Evolutionary conservation across 1,140 invertebrate species (phyloP), one percentile per base, ranked within the genome.

Genomic region (Galleria mellonella): DNA sequence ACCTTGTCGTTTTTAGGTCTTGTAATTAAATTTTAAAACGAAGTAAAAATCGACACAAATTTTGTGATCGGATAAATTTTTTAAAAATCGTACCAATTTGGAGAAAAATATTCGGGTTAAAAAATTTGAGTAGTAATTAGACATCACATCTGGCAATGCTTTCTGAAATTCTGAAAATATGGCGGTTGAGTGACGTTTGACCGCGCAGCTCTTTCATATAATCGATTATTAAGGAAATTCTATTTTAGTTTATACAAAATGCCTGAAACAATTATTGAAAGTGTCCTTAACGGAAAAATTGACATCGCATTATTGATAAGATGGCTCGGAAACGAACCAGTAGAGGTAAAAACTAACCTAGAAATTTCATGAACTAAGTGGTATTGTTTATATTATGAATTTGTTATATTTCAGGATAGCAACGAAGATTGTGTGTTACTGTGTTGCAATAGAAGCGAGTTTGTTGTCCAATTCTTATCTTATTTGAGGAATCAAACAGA

Each of bases 231-330:
- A 9, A 43, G 14, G 10, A 9, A 47, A 28, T 51, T 53, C 13
- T 36, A 51, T 62, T 57, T 56, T 55, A 43, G 53, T 47, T 41
- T 59, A 56, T 36, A 30, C 9, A 76, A 76, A 74, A 83, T 79
- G 75, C 55, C 72, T 42, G 76, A 72, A 47, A 69, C 67, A 52
- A 72, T 83, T 47, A 74, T 83, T 46, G 72, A 79, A 68, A 74
- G 63, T 72, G 69, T 70, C 32, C 54, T 83, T 40, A 69, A 47
- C 7, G 77, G 70, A 43, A 74, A 79, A 61, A 55, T 83, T 45
- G 67, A 73, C 17, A 47, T 51, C 29, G 55, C 52, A 17, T 50
- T 78, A 23, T 43, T 84, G 32, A 52, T 72, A 32, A 76, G 70
- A 52, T 82, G 79, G 77, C 40, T 84, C 43, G 77, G 76, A 30